Evolutionary conservation across 1,140 invertebrate genomes (phyloP).

Genomic region (Drosophila sturtevanti): DNA sequence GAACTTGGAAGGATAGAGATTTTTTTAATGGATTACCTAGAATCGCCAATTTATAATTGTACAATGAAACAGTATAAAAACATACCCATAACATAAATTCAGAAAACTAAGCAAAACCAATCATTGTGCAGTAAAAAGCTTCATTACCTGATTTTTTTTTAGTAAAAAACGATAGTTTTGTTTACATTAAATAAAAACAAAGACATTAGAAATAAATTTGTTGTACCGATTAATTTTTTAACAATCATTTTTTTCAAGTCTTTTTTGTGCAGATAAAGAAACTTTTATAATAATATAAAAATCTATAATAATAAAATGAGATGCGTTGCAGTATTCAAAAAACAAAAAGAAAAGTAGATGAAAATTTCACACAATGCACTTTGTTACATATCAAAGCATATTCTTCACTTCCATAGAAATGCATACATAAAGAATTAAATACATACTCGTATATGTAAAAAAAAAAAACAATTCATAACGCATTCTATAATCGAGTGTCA

Average conservation of each 20-base stretch:
- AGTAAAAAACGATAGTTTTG: conserved; percentile 60
- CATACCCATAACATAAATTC: conserved; percentile 28
- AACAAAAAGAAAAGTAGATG: conserved; percentile 42
- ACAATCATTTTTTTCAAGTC: conserved; percentile 26
- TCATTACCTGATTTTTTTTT: conserved; percentile 78
- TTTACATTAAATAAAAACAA: conserved; percentile 29
- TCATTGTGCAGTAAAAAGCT: conserved; percentile 49
- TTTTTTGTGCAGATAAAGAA: conserved; percentile 53
- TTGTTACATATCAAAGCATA: conserved; percentile 68
- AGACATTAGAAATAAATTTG: conserved; percentile 63
- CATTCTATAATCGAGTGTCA: conserved; percentile 30
- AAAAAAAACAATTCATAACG: conserved; percentile 19
- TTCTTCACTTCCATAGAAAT: conserved; percentile 16
- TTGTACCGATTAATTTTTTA: conserved; percentile 43
- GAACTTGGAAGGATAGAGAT: neutral
- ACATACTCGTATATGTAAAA: too few species aligned
- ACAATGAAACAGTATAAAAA: conserved; percentile 16
- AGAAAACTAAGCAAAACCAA: conserved; percentile 35
- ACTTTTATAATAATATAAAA: conserved; percentile 7
- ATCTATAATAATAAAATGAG: conserved; percentile 13
- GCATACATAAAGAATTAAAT: conserved; percentile 12
- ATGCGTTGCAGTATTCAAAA: conserved; percentile 49
- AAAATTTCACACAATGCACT: conserved; percentile 46
- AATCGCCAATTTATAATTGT: too few species aligned
- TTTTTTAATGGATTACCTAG: too few species aligned